Evolutionary conservation across 2,888 invertebrate species (phyloP), one percentile per base, ranked within the genome.

Genomic region (Eumerus sabulonum): DNA sequence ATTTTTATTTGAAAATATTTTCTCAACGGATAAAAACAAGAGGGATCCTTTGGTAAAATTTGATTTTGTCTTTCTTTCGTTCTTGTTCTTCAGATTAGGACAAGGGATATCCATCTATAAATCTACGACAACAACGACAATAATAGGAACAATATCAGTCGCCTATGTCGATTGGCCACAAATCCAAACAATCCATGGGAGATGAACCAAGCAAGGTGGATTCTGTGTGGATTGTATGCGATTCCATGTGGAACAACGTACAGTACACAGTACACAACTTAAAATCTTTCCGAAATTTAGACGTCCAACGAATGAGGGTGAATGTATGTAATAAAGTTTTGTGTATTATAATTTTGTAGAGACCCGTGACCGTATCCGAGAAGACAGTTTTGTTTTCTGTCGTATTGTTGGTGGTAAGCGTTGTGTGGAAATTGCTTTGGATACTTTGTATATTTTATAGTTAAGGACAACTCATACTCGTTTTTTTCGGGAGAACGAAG

Each of bases 1-100:
- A 35, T 53, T 70, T 70, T 53, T 51, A 68, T 67, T 77, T 18
- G 73, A 73, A 77, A 73, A 68, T 45, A 73, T 68, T 59, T 63
- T 67, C 54, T 53, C 63, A 59, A 68, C 63, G 7, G 7, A 2
- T 4, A 27, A 73, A 68, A 77, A 68, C 62, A 77, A 77, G 67
- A n/a, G 57, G 35, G 48, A 40, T 59, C 17, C 62, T 77, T 73
- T 9, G 67, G 51, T 2, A 2, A 67, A 77, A 77, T 73, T 73
- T 73, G 57, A 60, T 73, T 57, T 71, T 54, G 9, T 16, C 19
- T 14, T 9, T n/a, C 38, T 53, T 12, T 40, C 12, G 13, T 53
- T 13, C 2, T 18, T 18, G 4, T 12, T 44, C 18, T 19, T 53
- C 11, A 9, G 14, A 13, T 4, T 16, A 0, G 42, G 12, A 13